These are phyloP conservation scores for Pachycephala philippinensis DNA, from an alignment of 2,113 vertebrate genomes.

Conservation along the genomic window DNA sequence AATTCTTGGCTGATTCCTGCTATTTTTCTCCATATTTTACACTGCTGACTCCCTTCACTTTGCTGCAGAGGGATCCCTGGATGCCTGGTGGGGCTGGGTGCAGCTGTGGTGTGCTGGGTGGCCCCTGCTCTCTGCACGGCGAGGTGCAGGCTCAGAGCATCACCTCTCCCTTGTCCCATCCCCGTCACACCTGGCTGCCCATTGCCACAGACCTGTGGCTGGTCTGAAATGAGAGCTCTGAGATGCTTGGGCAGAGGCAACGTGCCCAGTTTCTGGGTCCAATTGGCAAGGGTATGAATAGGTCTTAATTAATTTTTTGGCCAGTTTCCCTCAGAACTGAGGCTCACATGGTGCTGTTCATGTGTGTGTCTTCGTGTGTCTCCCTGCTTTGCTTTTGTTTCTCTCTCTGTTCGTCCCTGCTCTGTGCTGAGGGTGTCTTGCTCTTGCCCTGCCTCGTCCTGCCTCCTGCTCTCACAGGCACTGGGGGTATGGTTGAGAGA, in stretches of 20 bases:
- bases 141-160: background rate
- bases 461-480: background rate
- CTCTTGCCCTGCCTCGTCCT: background rate
- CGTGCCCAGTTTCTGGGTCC: background rate
- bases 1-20: background rate
- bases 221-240: background rate
- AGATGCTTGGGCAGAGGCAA: background rate
- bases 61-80: background rate
- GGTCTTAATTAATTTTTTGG: background rate
- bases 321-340: background rate
- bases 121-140: rapidly evolving
- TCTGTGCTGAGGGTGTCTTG: background rate
- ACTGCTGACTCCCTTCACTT: background rate
- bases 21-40: background rate
- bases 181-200: background rate
- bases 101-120: rapidly evolving
- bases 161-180: background rate
- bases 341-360: background rate
- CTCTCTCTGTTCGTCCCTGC: background rate
- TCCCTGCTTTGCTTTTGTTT: background rate
- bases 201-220: rapidly evolving
- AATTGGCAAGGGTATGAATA: background rate
- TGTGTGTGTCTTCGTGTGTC: no score
- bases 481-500: background rate
- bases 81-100: background rate